These are phyloP conservation scores for Stenodema calcarata DNA, from an alignment of 2,888 invertebrate genomes.

Conservation along the genomic window DNA sequence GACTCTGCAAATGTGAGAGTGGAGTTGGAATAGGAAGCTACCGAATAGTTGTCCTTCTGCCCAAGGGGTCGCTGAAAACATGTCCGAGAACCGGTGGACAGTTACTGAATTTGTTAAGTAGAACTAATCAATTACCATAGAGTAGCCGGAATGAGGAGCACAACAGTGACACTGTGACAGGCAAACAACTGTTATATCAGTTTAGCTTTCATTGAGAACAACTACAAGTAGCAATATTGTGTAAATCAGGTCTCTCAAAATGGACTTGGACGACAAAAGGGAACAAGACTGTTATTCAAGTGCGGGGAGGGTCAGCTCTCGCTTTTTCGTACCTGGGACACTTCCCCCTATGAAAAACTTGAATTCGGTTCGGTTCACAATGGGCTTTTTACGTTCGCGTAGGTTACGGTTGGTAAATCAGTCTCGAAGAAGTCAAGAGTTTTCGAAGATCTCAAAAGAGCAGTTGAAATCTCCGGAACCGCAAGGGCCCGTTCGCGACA, in stretches of 20 bases:
- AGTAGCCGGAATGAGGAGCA: neutral
- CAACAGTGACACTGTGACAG: neutral
- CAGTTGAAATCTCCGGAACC: neutral
- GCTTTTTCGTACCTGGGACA: neutral
- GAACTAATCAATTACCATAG: neutral
- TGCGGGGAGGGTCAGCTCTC: neutral
- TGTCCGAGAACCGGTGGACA: neutral
- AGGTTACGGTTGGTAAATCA: conserved; percentile 21
- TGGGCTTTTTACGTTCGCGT: neutral
- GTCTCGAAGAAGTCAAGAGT: neutral
- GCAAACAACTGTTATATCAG: neutral
- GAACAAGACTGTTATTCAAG: neutral
- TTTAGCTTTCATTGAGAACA: neutral
- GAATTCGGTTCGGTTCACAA: conserved; percentile 5
- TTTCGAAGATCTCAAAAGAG: neutral
- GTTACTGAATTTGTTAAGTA: too few species aligned
- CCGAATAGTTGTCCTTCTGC: neutral
- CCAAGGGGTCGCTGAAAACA: neutral
- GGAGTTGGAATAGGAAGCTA: neutral
- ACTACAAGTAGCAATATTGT: conserved; percentile 21
- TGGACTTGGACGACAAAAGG: neutral
- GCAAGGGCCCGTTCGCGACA: neutral
- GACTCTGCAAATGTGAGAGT: too few species aligned
- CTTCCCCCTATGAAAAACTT: neutral
- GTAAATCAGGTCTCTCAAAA: neutral